Evolutionary conservation across 2,888 invertebrate genomes (phyloP), one percentile per base, ranked within the genome.

Genomic region (Auanema sp.): DNA sequence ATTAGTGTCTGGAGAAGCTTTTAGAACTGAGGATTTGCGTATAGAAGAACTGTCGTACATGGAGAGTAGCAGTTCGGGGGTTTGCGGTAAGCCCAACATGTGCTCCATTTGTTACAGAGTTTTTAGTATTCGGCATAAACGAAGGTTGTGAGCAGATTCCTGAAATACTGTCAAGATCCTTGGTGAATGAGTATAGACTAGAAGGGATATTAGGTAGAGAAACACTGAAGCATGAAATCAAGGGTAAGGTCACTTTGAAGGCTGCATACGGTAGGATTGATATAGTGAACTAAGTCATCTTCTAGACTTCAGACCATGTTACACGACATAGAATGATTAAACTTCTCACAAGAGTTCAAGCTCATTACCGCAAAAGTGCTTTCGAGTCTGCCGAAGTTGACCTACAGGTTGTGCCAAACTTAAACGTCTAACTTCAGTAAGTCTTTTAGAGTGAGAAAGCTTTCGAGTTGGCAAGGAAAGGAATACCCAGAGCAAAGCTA

Each of bases 391-490:
- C 79, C 8, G 93, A 93, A 24, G 89, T 95, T 0, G 90, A 92
- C 83, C 87, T 91, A 67, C 89, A 92, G 65, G 75, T 73, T 1
- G 11, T n/a, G 25, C 3, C 21, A 21, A 47, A 47, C 3, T 47
- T 3, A 47, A n/a, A n/a, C n/a, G n/a, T n/a, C n/a, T 47, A 16
- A 47, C 47, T 16, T 21, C 14, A 43, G 43, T 43, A 11, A 43
- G 16, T 47, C 47, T 47, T 18, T 14, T 50, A 76, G 78, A 92
- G 92, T 47, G 92, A 96, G 85, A 89, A 90, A 50, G 93, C 93
- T 11, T 97, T 92, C 85, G 92, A 96, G 63, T 81, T 96, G 64
- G 94, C 94, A 8, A 87, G 89, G 0, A 86, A 90, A 84, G 96
- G 97, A 0, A 87, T 90, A 0, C 88, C 95, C 3, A 87, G 93